phyloP scores from a whole-genome alignment of 2,797 vertebrate genomes.

The Hemibagrus guttatus region DNA sequence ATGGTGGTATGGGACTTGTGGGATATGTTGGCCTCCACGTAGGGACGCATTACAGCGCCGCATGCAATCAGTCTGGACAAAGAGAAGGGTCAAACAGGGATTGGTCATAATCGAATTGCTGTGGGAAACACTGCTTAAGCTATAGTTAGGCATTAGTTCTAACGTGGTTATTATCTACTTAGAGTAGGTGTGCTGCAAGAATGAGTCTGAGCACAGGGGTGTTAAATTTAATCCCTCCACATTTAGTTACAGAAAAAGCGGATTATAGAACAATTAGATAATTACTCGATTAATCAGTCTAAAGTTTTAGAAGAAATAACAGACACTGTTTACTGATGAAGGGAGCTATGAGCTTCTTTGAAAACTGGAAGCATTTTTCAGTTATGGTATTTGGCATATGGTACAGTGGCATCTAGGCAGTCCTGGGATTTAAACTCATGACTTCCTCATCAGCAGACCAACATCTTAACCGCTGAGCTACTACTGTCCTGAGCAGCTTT shows the following conservation, averaged over 20 bases:
- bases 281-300: not conserved
- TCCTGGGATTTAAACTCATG: too few species aligned
- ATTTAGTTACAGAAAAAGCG: not conserved
- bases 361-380: not conserved
- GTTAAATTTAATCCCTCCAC: not conserved
- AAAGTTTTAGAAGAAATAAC: not conserved
- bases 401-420: too few species aligned
- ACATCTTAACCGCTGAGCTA: too few species aligned
- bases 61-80: slow-evolving; percentile 88
- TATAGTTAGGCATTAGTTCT: not conserved
- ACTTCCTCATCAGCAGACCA: too few species aligned
- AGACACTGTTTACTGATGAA: not conserved
- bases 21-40: slow-evolving; percentile 98
- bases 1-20: slow-evolving; percentile 99
- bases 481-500: not conserved
- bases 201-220: not conserved
- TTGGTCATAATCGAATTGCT: not conserved
- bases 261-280: not conserved
- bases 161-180: not conserved
- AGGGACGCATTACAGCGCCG: slow-evolving; percentile 91
- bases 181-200: not conserved
- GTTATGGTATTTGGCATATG: too few species aligned
- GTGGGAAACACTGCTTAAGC: not conserved
- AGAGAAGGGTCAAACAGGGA: not conserved
- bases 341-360: too few species aligned